These are phyloP conservation scores for Perca fluviatilis DNA, from an alignment of 2,113 vertebrate genomes.

Conservation along the genomic window DNA sequence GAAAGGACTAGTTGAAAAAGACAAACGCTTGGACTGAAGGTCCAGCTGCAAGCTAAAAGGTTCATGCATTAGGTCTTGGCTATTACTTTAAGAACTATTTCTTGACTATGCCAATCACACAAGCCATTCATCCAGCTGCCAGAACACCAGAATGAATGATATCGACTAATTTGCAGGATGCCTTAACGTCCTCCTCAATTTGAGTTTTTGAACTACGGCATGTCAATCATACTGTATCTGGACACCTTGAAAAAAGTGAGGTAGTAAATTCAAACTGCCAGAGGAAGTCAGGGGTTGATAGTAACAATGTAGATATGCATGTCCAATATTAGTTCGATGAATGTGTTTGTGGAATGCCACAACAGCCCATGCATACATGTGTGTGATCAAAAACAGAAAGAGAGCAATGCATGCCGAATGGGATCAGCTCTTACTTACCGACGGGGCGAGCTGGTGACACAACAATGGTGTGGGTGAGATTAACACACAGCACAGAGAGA, in stretches of 20 bases:
- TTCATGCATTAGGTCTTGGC: constrained; percentile 69
- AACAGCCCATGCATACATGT: constrained; percentile 63
- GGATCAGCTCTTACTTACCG: constrained; percentile 95
- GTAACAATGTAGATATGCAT: constrained; percentile 54
- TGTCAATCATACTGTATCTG: constrained; percentile 30
- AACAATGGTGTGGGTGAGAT: constrained; percentile 93
- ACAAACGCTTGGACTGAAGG: constrained; percentile 16
- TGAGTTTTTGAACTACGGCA: constrained; percentile 22
- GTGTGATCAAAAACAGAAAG: constrained; percentile 66
- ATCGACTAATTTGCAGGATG: constrained; percentile 19
- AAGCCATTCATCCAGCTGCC: constrained; percentile 73
- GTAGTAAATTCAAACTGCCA: constrained; percentile 26
- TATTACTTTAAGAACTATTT: constrained; percentile 20
- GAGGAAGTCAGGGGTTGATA: constrained; percentile 47
- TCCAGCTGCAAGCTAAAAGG: constrained; percentile 40
- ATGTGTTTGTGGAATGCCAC: constrained; percentile 68
- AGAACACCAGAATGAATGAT: constrained; percentile 69
- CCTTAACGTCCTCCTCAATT: not conserved
- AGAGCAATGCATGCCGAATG: constrained; percentile 88
- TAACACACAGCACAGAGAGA: constrained; percentile 81
- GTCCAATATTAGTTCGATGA: constrained; percentile 64
- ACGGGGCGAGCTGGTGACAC: constrained; percentile 96
- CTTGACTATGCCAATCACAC: constrained; percentile 36
- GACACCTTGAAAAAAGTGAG: constrained; percentile 31
- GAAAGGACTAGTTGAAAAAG: not conserved